Base-by-base conservation (phyloP, 2,888 invertebrate genomes). In the Euplagia quadripunctaria region DNA sequence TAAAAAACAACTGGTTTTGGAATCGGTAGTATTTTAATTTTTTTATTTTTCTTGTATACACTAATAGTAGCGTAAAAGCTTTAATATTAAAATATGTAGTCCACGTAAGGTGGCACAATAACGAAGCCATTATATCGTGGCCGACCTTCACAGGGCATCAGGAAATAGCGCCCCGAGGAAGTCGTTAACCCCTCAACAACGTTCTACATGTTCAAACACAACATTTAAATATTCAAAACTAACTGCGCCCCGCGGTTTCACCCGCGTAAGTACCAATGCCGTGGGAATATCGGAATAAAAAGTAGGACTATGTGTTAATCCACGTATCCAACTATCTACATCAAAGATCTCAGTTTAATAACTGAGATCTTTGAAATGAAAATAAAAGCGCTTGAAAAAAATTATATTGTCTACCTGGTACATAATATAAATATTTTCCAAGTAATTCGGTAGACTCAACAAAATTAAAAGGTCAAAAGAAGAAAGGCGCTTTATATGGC, bases 111-210 rank as follows among this genome's bases (percentile, higher is more conserved):
- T 65, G 61, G 64, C 70, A 76, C 75, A 72, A 74, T 81, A 75
- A 68, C 68, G 70, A 20, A 65, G 51, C 72, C 72, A 73, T 80
- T 83, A 80, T 78, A 80, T 78, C 72, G 76, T 72, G 58, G 70
- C 55, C 81, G 85, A 85, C 90, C 88, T 89, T 88, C 84, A 77
- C 79, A 74, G 84, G 74, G 71, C 74, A 74, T 67, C 85, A 86
- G 90, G 88, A 90, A 91, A 91, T 90, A 85, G 88, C 85, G 83
- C 89, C 90, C 89, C 69, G 72, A 85, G 90, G 90, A 80, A 85
- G 83, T 84, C 82, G 85, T 88, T 88, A 87, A 84, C 87, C 84
- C 86, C 84, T 86, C 87, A 85, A 88, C 83, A 83, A 85, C 78
- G 69, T 78, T 82, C 84, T 82, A 79, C 81, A 74, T 78, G 75